Base-by-base conservation (phyloP, 2,113 vertebrate species). In the Calyptommatus sinebrachiatus region DNA sequence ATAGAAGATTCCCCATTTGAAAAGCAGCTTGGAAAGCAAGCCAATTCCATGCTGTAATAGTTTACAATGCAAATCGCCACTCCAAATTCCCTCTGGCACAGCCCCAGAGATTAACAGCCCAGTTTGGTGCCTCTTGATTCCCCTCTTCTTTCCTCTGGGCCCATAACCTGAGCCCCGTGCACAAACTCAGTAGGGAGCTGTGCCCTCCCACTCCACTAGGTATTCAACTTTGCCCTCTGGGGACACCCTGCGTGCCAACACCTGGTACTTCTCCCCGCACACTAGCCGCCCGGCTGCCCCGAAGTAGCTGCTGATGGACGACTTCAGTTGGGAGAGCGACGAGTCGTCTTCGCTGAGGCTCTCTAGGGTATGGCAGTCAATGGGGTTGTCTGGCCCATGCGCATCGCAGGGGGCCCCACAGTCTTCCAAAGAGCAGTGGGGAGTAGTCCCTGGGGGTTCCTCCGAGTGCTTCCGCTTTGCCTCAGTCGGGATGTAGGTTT, bases 141-240 rank as follows among this genome's bases (percentile, higher is more conserved):
- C 0, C 29, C 45, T 0, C 24, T 66, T 81, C 77, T 80, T 67
- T 60, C 0, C 71, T 3, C 31, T 0, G 26, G n/a, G 31, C 60
- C 22, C 26, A 8, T 28, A 0, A 63, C 8, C 6, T 7, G 3
- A 0, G 24, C 4, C 26, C 2, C 28, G 1, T 8, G 11, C 22
- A 2, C 0, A 45, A 26, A 9, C n/a, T 96, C 94, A 99, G 90
- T 97, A 99, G 0, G 97, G 97, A 4, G 98, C 97, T 0, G 96
- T 95, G 71, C 98, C 97, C 89, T 99, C 98, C 98, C 98, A 99
- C 92, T 99, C 96, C 89, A 99, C 93, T 86, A 99, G 94, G 90
- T 99, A 99, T 92, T 99, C 98, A 63, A 98, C 97, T 66, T 96
- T 96, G 28, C 98, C 98, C 85, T 98, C 96, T 0, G 95, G 94